Conservation (phyloP, 2,888 invertebrate species). For the Scaptodrosophila latifasciaeformis region DNA sequence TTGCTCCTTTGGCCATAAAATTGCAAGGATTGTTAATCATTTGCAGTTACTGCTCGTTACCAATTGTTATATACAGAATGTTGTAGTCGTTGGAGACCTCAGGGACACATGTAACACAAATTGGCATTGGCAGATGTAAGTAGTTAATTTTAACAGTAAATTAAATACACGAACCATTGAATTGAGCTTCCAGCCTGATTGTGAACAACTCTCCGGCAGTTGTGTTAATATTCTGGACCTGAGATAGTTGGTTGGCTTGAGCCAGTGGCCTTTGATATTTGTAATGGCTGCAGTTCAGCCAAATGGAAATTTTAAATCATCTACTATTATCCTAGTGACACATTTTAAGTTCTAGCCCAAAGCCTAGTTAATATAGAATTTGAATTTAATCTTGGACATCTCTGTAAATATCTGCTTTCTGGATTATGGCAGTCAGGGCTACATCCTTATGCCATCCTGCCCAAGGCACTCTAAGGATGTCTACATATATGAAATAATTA, state of each 20-base stretch:
- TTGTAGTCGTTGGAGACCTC: conserved; percentile 50
- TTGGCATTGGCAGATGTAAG: conserved; percentile 4
- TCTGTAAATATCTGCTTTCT: no score
- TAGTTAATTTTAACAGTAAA: conserved; percentile 66
- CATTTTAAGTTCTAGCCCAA: background rate
- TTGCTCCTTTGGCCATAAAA: conserved; percentile 62
- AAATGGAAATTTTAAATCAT: conserved; percentile 60
- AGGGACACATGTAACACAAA: conserved; percentile 28
- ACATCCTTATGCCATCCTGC: no score
- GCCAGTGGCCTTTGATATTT: no score
- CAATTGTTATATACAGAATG: conserved; percentile 66
- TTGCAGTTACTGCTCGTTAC: conserved; percentile 63
- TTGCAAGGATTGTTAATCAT: conserved; percentile 64
- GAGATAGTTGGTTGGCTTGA: no score
- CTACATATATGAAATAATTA: conserved; percentile 42
- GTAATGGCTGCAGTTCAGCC: conserved; percentile 44
- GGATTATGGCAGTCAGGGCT: no score
- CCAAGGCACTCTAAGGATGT: conserved; percentile 34
- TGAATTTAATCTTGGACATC: no score
- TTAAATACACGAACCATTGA: conserved; percentile 59
- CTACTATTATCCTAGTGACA: conserved; percentile 28
- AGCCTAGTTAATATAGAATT: no score
- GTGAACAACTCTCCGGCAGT: no score
- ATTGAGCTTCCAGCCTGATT: conserved; percentile 34
- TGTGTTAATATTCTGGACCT: no score